Percentiles rank a stretch among this genome's conserved stretches.
These are phyloP conservation scores for Holotrichia oblita DNA, from an alignment of 1,140 invertebrate species.

Conservation along the genomic window DNA sequence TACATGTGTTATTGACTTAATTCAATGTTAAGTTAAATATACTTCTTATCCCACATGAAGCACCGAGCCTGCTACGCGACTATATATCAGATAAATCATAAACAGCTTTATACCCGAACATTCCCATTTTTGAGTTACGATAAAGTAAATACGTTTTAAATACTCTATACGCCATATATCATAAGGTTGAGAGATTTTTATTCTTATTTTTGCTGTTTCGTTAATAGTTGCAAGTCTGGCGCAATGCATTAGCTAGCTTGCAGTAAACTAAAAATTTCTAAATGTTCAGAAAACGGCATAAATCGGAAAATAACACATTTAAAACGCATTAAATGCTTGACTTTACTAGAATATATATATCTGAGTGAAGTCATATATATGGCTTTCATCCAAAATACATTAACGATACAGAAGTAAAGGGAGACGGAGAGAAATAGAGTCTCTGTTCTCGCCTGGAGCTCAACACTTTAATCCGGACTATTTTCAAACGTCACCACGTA, in stretches of 20 bases:
- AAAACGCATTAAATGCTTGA: constrained; percentile 39
- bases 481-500: constrained; percentile 44
- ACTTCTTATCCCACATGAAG: neutral
- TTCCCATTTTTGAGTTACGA: constrained; percentile 19
- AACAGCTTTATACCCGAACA: neutral
- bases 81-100: neutral
- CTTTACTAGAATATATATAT: constrained; percentile 11
- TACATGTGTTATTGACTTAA: neutral
- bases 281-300: constrained; percentile 23
- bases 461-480: constrained; percentile 40
- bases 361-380: neutral
- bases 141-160: constrained; percentile 35
- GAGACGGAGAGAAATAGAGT: neutral
- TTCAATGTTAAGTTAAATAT: neutral
- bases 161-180: constrained; percentile 30
- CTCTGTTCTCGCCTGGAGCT: constrained; percentile 7
- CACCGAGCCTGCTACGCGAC: neutral
- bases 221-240: neutral
- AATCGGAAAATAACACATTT: constrained; percentile 38
- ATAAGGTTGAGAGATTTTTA: neutral
- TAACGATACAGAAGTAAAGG: constrained; percentile 41
- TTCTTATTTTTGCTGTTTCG: constrained; percentile 20
- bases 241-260: neutral
- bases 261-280: constrained; percentile 36
- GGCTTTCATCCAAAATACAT: constrained; percentile 42